Evolutionary conservation across 2,888 invertebrate genomes (phyloP).

Genomic region (Mallateleia sp.): DNA sequence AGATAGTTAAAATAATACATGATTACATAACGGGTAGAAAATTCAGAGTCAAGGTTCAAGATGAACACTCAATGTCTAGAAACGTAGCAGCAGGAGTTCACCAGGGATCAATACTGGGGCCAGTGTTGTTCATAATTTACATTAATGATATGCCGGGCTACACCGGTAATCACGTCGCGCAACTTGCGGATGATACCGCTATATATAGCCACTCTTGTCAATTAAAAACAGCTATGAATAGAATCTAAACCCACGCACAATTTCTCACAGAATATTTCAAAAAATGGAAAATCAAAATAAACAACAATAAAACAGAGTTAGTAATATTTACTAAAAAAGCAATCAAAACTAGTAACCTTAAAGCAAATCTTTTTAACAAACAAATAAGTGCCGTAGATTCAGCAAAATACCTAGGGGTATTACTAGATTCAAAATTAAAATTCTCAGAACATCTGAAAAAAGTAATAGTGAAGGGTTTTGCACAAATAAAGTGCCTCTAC

Average conservation of each 20-base stretch:
- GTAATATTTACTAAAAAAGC: constrained; percentile 25
- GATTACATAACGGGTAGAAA: background rate
- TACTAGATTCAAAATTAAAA: too few species aligned
- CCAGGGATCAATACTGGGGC: constrained; percentile 27
- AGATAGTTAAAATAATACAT: background rate
- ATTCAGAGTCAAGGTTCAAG: background rate
- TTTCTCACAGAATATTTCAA: background rate
- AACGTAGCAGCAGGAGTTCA: constrained; percentile 16
- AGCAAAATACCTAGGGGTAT: too few species aligned
- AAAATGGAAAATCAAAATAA: constrained; percentile 40
- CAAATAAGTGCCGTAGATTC: too few species aligned
- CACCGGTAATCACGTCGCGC: background rate
- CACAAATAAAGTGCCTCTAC: too few species aligned
- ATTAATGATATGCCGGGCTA: background rate
- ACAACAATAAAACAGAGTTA: constrained; percentile 28
- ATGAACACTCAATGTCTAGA: background rate
- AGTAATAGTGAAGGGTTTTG: too few species aligned
- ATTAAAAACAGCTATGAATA: background rate
- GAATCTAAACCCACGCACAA: constrained; percentile 1
- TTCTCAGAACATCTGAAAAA: too few species aligned
- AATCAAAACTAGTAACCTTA: too few species aligned
- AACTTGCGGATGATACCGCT: constrained; percentile 22
- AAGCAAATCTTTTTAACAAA: too few species aligned
- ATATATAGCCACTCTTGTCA: background rate
- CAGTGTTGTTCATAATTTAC: background rate